Conservation (phyloP, 2,113 vertebrate genomes). For the Suncus etruscus region DNA sequence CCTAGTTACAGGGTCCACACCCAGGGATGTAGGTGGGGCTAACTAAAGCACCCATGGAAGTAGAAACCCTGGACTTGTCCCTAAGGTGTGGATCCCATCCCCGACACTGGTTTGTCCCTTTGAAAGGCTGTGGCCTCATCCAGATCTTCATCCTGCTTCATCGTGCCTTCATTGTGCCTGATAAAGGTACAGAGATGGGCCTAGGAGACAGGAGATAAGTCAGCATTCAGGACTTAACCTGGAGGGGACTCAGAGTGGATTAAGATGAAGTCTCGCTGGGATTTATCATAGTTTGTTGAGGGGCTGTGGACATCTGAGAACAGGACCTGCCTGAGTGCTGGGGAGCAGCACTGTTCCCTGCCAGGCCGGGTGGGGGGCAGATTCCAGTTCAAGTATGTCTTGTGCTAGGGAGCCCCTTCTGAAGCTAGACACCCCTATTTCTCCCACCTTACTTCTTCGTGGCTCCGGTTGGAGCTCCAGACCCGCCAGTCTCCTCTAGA, state of each 20-base stretch:
- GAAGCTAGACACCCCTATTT: background rate
- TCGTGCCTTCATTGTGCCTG: background rate
- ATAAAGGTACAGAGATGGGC: background rate
- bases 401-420: background rate
- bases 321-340: background rate
- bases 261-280: background rate
- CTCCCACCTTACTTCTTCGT: background rate
- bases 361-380: background rate
- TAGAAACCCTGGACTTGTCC: background rate
- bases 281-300: background rate
- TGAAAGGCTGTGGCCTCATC: background rate
- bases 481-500: background rate
- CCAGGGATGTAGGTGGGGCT: background rate
- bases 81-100: background rate
- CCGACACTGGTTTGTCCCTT: fast-evolving
- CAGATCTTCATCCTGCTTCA: too few relatives aligned
- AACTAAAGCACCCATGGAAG: background rate
- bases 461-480: background rate
- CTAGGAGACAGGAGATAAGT: background rate
- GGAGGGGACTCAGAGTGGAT: background rate
- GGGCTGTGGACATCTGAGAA: background rate
- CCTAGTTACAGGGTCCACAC: background rate
- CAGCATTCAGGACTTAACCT: background rate
- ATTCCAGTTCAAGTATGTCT: background rate
- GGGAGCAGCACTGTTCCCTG: background rate